Conservation (phyloP, 2,797 vertebrate species). For the Poeciliopsis infans region DNA sequence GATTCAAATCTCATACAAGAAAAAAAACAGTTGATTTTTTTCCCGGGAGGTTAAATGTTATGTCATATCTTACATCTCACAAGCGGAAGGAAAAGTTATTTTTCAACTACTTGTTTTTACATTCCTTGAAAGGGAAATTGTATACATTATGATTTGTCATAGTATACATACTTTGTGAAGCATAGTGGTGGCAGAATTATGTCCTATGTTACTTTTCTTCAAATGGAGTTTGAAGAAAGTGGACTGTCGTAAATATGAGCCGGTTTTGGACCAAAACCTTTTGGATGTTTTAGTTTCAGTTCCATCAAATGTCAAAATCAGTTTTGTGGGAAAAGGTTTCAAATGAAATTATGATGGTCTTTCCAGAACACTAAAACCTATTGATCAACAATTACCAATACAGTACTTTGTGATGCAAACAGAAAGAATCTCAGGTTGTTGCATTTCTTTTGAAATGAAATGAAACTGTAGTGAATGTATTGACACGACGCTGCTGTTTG, state of each 20-base stretch:
- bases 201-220: background rate
- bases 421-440: background rate
- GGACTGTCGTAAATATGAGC: background rate
- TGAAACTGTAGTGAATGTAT: background rate
- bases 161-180: background rate
- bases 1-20: background rate
- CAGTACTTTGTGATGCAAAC: background rate
- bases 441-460: conserved; percentile 3
- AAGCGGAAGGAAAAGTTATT: background rate
- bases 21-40: background rate
- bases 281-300: too few species aligned
- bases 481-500: background rate
- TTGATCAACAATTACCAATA: background rate
- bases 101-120: background rate
- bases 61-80: background rate
- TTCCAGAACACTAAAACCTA: background rate
- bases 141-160: background rate
- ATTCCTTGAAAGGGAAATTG: background rate
- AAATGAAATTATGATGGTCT: background rate
- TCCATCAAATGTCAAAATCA: background rate
- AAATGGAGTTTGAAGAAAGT: background rate
- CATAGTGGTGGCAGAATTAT: background rate
- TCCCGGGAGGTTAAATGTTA: background rate
- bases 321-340: background rate
- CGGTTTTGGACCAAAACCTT: background rate